Evolutionary conservation across 2,888 invertebrate genomes (phyloP).

Genomic region (Caenorhabditis sinica): DNA sequence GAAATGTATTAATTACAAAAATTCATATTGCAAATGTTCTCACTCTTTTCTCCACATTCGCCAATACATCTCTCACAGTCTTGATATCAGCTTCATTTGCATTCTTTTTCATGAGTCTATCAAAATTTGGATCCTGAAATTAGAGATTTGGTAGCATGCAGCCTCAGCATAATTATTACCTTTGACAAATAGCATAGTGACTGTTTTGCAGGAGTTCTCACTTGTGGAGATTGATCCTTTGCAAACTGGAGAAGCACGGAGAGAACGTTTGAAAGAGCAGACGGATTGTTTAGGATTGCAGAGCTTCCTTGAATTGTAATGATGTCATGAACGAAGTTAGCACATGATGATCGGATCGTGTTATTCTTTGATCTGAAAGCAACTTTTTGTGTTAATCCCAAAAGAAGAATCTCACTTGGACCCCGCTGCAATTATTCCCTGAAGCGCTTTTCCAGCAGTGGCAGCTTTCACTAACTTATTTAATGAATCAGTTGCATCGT

Average conservation of each 20-base stretch:
- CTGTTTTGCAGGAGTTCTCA: conserved; percentile 70
- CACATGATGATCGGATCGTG: conserved; percentile 91
- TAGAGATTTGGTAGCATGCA: not conserved
- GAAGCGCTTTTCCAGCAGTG: conserved; percentile 86
- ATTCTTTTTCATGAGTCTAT: conserved; percentile 70
- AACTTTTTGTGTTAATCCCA: not conserved
- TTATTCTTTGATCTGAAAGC: conserved; percentile 90
- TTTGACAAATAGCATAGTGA: conserved; percentile 67
- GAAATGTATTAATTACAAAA: not conserved
- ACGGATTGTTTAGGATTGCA: conserved; percentile 85
- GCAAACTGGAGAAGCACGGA: conserved; percentile 68
- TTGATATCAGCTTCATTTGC: conserved; percentile 66
- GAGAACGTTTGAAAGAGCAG: conserved; percentile 56
- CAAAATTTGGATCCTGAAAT: conserved; percentile 70
- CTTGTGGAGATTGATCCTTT: conserved; percentile 72
- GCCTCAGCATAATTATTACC: conserved; percentile 7
- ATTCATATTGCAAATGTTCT: not conserved
- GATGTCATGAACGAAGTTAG: conserved; percentile 87
- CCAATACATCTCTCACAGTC: conserved; percentile 68
- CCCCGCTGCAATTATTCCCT: conserved; percentile 84
- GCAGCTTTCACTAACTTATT: conserved; percentile 91
- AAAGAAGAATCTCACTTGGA: conserved; percentile 68
- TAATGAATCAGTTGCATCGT: conserved; percentile 91
- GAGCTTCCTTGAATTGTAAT: conserved; percentile 88
- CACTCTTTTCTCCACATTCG: conserved; percentile 70